Evolutionary conservation across 35 echinoderm and acorn worm species (phyloP).

Genomic region (Amphiura filiformis): DNA sequence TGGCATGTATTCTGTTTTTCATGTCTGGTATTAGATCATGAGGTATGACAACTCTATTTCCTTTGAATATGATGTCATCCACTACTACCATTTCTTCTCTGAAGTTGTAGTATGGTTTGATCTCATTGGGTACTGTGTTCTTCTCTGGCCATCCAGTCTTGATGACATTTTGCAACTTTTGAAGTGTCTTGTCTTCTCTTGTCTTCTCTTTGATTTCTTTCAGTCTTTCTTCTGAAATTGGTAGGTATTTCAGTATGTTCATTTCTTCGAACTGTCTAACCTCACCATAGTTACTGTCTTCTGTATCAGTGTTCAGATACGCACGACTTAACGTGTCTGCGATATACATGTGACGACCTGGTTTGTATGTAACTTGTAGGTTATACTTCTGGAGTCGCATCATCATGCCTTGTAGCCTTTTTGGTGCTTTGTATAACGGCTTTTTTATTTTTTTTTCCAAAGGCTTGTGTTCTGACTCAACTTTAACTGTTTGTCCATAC

Average conservation of each 20-base stretch:
- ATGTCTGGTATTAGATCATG: not conserved
- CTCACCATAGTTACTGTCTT: not conserved
- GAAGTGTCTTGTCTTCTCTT: not conserved
- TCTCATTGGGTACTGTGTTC: not conserved
- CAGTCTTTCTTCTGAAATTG: not conserved
- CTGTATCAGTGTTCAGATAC: not conserved
- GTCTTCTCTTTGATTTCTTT: not conserved
- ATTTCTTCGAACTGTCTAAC: not conserved
- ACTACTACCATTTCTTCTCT: not conserved
- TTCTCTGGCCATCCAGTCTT: not conserved
- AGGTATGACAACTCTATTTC: too few relatives aligned
- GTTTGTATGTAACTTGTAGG: slow-evolving; percentile 39
- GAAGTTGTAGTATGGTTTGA: not conserved
- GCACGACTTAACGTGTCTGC: slow-evolving; percentile 50
- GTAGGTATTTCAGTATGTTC: not conserved
- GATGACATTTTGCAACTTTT: not conserved
- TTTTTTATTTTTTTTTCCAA: slow-evolving; percentile 59
- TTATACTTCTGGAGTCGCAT: slow-evolving; percentile 64
- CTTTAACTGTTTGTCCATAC: slow-evolving; percentile 47
- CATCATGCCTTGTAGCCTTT: slow-evolving; percentile 67
- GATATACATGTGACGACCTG: slow-evolving; percentile 38
- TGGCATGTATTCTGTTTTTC: not conserved
- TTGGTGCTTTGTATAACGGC: slow-evolving; percentile 48
- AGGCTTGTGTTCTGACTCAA: slow-evolving; percentile 70
- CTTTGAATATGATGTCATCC: not conserved